Conservation (phyloP, 2,888 invertebrate species). For the Iphiclides podalirius region DNA sequence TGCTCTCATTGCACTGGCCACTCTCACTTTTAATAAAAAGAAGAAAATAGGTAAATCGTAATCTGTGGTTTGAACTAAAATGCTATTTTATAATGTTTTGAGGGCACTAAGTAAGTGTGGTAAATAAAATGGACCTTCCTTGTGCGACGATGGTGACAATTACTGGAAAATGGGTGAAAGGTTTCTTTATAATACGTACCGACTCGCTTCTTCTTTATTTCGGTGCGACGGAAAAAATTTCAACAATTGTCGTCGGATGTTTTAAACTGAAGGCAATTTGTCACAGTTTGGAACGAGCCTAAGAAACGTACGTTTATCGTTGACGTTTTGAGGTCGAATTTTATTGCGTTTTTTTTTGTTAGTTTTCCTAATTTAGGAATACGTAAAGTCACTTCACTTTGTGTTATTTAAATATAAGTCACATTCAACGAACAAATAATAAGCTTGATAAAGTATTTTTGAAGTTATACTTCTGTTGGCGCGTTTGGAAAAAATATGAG, state of each 20-base stretch:
- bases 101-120: slow-evolving; percentile 19
- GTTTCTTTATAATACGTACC: slow-evolving; percentile 47
- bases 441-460: too few species aligned
- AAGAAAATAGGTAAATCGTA: slow-evolving; percentile 25
- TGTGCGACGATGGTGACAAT: slow-evolving; percentile 36
- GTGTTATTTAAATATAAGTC: neutral
- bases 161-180: slow-evolving; percentile 60
- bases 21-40: slow-evolving; percentile 36
- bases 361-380: neutral
- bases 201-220: slow-evolving; percentile 56
- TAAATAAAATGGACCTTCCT: slow-evolving; percentile 31
- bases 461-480: too few species aligned
- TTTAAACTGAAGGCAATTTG: slow-evolving; percentile 46
- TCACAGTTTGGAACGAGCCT: slow-evolving; percentile 41
- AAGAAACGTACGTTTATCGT: slow-evolving; percentile 3
- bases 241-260: slow-evolving; percentile 28
- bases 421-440: too few species aligned
- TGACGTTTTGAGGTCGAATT: too few species aligned
- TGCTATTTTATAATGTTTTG: slow-evolving; percentile 3
- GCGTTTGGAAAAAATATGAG: too few species aligned
- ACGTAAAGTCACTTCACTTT: slow-evolving; percentile 13
- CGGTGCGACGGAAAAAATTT: slow-evolving; percentile 42
- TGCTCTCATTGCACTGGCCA: slow-evolving; percentile 23
- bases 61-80: slow-evolving; percentile 31
- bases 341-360: too few species aligned